Evolutionary conservation across 2,888 invertebrate species (phyloP), one percentile per base, ranked within the genome.

Genomic region (Hirtodrosophila confusa): DNA sequence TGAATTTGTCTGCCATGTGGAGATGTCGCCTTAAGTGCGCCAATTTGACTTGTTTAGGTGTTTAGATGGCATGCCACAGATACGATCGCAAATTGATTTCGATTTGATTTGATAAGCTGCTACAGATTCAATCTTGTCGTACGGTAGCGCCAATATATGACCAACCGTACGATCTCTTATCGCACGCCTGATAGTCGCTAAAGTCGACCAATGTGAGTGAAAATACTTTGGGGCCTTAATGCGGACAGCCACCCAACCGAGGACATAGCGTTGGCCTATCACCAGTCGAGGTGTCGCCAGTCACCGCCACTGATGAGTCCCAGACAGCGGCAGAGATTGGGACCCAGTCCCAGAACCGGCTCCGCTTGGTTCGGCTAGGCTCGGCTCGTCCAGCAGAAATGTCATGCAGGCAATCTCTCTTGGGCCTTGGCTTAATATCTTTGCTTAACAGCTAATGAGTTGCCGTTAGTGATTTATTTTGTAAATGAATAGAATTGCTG

Each of bases 391-490:
- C 11, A 9, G 24, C 55, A 7, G 9, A 39, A 78, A 74, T 80
- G 82, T 72, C 86, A 83, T 78, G 86, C 76, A 68, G 68, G 68
- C 80, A 82, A 83, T 82, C 82, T 82, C 75, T 57, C 51, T 65
- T 48, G 62, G 63, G 67, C 65, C 80, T 40, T 67, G 69, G 62
- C 69, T 64, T 60, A 83, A 86, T 82, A 82, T 82, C 82, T 82
- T 75, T 44, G 78, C 80, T 75, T 76, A 78, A 71, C 83, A 82
- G 89, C 89, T 88, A 88, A 88, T 88, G 88, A 89, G 85, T 89
- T 72, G 89, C 89, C 86, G 87, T 88, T 85, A 82, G 88, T 82
- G 87, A 84, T 86, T 88, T 88, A 86, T 86, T 85, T 82, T 57
- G 64, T 66, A 86, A 88, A 84, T 84, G 78, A 88, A 87, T 84